Conservation (phyloP, 1,140 invertebrate species). For the Eulimnadia texana region DNA sequence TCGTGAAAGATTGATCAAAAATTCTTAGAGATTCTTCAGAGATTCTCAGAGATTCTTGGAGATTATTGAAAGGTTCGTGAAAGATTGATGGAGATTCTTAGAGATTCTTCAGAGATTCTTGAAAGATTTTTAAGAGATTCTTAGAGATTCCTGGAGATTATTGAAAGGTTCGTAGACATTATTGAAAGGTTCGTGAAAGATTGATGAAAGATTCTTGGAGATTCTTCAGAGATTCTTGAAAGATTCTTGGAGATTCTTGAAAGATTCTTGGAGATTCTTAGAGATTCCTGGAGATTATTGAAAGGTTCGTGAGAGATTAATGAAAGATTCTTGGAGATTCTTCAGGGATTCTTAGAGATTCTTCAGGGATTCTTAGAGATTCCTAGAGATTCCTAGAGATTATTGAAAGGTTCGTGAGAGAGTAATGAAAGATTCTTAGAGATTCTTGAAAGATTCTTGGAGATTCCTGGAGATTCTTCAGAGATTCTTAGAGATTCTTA, state of each 20-base stretch:
- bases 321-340: background rate
- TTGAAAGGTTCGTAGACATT: background rate
- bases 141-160: background rate
- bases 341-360: background rate
- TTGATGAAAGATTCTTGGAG: background rate
- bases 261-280: background rate
- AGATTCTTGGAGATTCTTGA: no score
- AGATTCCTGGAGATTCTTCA: background rate
- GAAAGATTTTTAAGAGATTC: background rate
- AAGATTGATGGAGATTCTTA: no score
- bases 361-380: background rate
- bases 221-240: background rate
- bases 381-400: background rate
- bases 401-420: background rate
- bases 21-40: background rate
- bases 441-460: background rate
- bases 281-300: background rate
- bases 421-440: background rate
- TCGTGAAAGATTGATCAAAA: background rate
- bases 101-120: no score
- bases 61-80: no score
- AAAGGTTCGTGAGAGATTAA: no score
- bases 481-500: background rate
- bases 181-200: background rate
- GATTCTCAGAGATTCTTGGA: no score